Evolutionary conservation across 2,888 invertebrate genomes (phyloP).

Genomic region (Stenodera caucasica): DNA sequence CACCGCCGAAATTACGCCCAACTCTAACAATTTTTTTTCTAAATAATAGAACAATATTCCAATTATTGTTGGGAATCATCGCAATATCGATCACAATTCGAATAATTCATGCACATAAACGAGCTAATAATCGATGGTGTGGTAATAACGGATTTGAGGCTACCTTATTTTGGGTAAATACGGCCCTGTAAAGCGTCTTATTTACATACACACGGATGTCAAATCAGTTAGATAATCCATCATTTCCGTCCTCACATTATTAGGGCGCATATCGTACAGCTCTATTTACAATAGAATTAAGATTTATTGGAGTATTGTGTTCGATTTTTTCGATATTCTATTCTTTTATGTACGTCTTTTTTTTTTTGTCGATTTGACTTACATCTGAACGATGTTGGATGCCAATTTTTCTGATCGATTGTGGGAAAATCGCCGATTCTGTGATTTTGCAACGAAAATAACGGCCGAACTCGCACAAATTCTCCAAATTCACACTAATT

Average conservation of each 20-base stretch:
- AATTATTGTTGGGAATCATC: no score
- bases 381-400: conserved; percentile 40
- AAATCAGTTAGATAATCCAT: conserved; percentile 44
- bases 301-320: conserved; percentile 52
- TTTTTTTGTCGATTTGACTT: background rate
- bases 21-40: no score
- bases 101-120: no score
- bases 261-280: conserved; percentile 46
- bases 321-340: conserved; percentile 37
- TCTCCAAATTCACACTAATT: conserved; percentile 4
- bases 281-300: conserved; percentile 50
- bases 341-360: background rate
- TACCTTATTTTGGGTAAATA: no score
- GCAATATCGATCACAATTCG: no score
- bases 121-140: no score
- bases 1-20: no score
- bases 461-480: conserved; percentile 11
- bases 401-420: conserved; percentile 50
- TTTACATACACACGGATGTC: conserved; percentile 13
- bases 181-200: no score
- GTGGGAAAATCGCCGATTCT: conserved; percentile 42
- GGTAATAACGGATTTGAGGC: no score
- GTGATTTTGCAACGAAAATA: conserved; percentile 14
- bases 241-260: conserved; percentile 51
- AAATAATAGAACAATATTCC: no score